Evolutionary conservation across 2,113 vertebrate species (phyloP).

Genomic region (Bombycilla garrulus): DNA sequence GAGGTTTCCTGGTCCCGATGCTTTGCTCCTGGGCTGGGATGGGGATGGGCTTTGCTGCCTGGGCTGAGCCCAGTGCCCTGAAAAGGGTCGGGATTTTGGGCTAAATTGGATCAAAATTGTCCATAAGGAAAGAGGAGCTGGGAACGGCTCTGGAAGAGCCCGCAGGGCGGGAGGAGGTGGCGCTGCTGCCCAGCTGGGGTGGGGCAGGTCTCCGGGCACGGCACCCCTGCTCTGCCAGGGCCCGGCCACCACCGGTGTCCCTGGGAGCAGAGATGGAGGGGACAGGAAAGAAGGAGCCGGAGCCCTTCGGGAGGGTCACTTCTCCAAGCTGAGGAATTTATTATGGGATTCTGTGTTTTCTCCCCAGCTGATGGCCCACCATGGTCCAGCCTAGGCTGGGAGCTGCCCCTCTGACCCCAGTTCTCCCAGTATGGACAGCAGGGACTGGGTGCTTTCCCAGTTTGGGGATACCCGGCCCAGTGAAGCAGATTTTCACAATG

Average conservation of each 20-base stretch:
- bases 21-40: neutral
- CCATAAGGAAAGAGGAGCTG: neutral
- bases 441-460: rapidly evolving
- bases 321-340: neutral
- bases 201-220: rapidly evolving
- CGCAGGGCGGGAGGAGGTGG: neutral
- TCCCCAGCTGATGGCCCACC: neutral
- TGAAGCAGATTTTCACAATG: rapidly evolving
- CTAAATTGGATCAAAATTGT: neutral
- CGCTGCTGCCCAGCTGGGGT: neutral
- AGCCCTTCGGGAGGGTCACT: neutral
- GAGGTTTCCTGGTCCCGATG: neutral
- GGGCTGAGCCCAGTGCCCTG: neutral
- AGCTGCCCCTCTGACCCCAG: neutral
- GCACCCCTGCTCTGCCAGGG: rapidly evolving
- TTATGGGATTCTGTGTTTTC: neutral
- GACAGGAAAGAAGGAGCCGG: rapidly evolving
- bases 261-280: neutral
- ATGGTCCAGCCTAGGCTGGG: rapidly evolving
- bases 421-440: neutral
- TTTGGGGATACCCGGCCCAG: neutral
- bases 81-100: neutral
- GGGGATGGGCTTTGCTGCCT: neutral
- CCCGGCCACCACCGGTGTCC: neutral
- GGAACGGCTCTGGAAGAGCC: neutral